phyloP scores from a whole-genome alignment of 2,888 invertebrate genomes.

The Himalopsyche japonica region DNA sequence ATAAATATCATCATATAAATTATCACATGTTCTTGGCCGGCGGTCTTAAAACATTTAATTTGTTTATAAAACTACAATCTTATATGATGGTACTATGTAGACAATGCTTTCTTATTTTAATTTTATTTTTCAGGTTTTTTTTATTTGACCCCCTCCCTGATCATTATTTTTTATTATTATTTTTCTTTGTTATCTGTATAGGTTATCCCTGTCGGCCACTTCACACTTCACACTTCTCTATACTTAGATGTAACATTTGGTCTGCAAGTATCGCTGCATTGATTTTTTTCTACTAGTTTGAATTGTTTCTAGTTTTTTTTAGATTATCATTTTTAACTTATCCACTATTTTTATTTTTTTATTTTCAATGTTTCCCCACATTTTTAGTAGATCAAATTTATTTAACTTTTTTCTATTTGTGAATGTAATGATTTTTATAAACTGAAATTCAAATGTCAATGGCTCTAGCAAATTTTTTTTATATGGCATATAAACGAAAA shows the following conservation, averaged over 20 bases:
- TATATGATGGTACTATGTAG: background rate
- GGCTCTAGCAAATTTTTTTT: too few species aligned
- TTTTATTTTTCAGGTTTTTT: constrained; percentile 33
- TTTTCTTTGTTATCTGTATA: constrained; percentile 36
- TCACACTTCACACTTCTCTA: constrained; percentile 13
- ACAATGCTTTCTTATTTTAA: constrained; percentile 24
- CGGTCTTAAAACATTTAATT: background rate
- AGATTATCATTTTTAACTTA: background rate
- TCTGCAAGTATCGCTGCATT: constrained; percentile 27
- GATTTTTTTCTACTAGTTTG: constrained; percentile 45
- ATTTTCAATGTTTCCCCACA: too few species aligned
- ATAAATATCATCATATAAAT: too few species aligned
- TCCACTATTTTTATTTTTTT: too few species aligned
- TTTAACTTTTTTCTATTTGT: too few species aligned
- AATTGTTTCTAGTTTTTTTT: constrained; percentile 45
- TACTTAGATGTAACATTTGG: background rate
- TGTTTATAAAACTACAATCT: background rate
- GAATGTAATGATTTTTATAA: too few species aligned
- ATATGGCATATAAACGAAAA: too few species aligned
- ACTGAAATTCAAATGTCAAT: too few species aligned
- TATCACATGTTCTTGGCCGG: too few species aligned
- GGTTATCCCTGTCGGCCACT: constrained; percentile 27
- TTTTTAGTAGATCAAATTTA: too few species aligned
- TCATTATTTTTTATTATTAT: constrained; percentile 44
- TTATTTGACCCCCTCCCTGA: constrained; percentile 31